These are phyloP conservation scores for Halyomorpha halys DNA, from an alignment of 1,140 invertebrate genomes.

Conservation along the genomic window DNA sequence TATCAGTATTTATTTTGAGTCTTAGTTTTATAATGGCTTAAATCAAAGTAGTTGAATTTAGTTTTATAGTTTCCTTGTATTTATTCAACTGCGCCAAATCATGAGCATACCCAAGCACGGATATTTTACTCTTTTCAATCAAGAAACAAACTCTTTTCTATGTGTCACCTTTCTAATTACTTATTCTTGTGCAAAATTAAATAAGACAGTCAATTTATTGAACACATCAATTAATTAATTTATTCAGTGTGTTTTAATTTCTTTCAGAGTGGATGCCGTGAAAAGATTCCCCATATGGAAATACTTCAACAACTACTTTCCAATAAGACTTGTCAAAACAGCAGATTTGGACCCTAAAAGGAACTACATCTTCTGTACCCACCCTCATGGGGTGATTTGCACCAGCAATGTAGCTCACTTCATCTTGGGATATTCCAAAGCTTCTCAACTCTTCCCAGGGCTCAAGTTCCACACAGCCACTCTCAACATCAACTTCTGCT, in stretches of 20 bases:
- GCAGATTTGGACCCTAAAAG: conserved; percentile 61
- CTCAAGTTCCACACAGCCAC: conserved; percentile 62
- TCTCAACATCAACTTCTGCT: conserved; percentile 66
- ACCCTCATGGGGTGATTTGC: conserved; percentile 81
- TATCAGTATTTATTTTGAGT: too few species aligned
- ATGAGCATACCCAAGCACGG: too few species aligned
- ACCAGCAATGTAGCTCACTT: conserved; percentile 69
- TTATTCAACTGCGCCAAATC: too few species aligned
- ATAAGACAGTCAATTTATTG: too few species aligned
- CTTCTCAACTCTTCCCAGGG: conserved; percentile 65
- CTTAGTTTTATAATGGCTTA: too few species aligned
- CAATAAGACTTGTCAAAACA: conserved; percentile 70
- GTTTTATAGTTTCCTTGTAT: too few species aligned
- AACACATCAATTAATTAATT: too few species aligned
- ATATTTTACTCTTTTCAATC: too few species aligned
- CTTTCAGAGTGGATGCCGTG: conserved; percentile 42
- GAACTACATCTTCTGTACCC: conserved; percentile 79
- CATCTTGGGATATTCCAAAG: conserved; percentile 61
- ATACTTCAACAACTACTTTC: conserved; percentile 73
- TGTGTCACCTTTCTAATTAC: too few species aligned
- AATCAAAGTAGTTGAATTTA: too few species aligned
- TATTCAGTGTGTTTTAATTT: not conserved
- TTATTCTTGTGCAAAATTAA: too few species aligned
- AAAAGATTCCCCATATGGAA: conserved; percentile 58
- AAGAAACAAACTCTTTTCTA: too few species aligned